A percentile compares a stretch with the other conserved stretches of the same genome.
Evolutionary conservation across 2,797 vertebrate genomes (phyloP).

Genomic region (Acrocephalus scirpaceus): DNA sequence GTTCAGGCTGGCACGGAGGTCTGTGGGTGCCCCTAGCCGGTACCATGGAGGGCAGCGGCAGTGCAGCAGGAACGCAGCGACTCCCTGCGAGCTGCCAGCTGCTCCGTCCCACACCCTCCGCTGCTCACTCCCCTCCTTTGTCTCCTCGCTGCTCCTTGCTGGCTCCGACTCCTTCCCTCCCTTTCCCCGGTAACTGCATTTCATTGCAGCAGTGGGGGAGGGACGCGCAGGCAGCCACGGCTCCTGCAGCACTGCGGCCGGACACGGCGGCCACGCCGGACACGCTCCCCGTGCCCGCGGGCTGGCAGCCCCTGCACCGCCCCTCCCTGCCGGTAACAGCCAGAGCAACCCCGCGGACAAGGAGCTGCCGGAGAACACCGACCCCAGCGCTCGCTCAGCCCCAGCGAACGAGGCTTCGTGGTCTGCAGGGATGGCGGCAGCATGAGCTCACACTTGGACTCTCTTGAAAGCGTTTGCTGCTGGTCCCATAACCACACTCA

Average conservation of each 20-base stretch:
- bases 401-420: neutral
- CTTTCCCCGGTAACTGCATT: constrained; percentile 43
- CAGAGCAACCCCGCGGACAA: neutral
- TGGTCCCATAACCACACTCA: constrained; percentile 54
- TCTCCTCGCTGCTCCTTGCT: constrained; percentile 45
- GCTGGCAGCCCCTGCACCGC: neutral
- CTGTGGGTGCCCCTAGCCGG: constrained; percentile 48
- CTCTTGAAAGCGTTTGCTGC: constrained; percentile 60
- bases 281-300: neutral
- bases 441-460: constrained; percentile 72
- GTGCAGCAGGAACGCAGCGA: constrained; percentile 57
- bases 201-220: constrained; percentile 58
- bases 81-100: constrained; percentile 54
- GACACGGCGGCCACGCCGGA: neutral
- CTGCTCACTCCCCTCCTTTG: constrained; percentile 52
- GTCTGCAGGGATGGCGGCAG: constrained; percentile 58
- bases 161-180: constrained; percentile 43
- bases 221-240: neutral
- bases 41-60: constrained; percentile 69
- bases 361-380: neutral
- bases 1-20: constrained; percentile 9
- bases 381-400: neutral
- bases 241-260: constrained; percentile 5
- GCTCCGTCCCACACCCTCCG: constrained; percentile 46
- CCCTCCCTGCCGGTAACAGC: neutral